phyloP scores from a whole-genome alignment of 2,113 vertebrate species.

The Actenoides lindsayi region DNA sequence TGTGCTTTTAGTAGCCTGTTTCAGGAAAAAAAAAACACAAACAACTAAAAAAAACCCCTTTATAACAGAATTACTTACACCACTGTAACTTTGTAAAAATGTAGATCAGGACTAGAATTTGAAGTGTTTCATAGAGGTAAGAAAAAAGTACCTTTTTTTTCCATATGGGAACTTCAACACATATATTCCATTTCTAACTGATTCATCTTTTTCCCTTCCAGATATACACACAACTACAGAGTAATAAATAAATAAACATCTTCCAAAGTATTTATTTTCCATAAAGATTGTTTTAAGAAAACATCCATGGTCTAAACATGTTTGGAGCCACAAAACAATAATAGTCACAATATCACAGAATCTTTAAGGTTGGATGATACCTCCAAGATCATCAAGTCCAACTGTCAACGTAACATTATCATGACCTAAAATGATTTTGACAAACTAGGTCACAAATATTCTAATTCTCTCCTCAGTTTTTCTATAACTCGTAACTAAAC shows the following conservation, averaged over 20 bases:
- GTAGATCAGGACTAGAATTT: background rate
- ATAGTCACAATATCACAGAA: background rate
- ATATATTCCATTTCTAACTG: background rate
- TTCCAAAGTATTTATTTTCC: background rate
- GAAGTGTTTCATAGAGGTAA: background rate
- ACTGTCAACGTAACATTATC: no score
- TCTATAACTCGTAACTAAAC: background rate
- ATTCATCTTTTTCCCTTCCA: background rate
- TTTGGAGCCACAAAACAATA: background rate
- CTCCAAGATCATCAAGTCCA: no score
- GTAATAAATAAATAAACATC: background rate
- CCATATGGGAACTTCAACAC: background rate
- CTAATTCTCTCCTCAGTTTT: background rate
- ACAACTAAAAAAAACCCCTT: background rate
- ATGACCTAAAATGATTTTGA: background rate
- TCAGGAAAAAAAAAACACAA: background rate
- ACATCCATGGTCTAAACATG: background rate
- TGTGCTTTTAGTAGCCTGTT: background rate
- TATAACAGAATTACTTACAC: background rate
- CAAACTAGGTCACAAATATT: background rate
- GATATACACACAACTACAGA: background rate
- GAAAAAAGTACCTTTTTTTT: background rate
- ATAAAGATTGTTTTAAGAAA: background rate
- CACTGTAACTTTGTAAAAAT: background rate
- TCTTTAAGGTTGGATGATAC: no score